Evolutionary conservation across 2,797 vertebrate species (phyloP).

Genomic region (Ammospiza maritima): DNA sequence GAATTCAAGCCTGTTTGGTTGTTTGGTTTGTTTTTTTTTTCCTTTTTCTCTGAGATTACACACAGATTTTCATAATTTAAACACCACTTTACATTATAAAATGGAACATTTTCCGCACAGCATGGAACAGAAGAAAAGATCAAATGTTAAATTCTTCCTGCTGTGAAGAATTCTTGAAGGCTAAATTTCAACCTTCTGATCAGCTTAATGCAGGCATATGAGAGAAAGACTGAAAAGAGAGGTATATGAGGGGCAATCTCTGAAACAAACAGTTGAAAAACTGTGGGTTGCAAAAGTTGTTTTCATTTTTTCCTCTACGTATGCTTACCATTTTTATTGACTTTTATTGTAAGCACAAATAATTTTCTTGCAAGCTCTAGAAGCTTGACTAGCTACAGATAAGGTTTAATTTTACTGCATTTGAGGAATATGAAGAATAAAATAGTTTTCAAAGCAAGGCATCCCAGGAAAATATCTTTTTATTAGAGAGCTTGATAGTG

Average conservation of each 20-base stretch:
- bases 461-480: neutral
- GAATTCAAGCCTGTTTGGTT: neutral
- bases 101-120: neutral
- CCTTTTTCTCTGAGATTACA: neutral
- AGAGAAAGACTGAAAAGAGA: neutral
- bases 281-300: neutral
- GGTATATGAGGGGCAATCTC: neutral
- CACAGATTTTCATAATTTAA: neutral
- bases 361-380: neutral
- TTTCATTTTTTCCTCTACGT: neutral
- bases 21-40: rapidly evolving
- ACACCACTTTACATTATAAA: neutral
- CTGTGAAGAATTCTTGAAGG: conserved; percentile 21
- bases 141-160: conserved; percentile 25
- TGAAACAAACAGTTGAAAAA: conserved; percentile 17
- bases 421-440: neutral
- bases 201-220: neutral
- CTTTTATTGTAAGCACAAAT: neutral
- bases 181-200: conserved; percentile 32
- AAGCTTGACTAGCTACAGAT: neutral
- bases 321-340: neutral
- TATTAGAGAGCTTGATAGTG: neutral
- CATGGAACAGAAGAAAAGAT: conserved; percentile 16
- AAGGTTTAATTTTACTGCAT: neutral
- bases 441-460: neutral